Base-by-base conservation (phyloP, 2,113 vertebrate species). In the Mirza zaza region DNA sequence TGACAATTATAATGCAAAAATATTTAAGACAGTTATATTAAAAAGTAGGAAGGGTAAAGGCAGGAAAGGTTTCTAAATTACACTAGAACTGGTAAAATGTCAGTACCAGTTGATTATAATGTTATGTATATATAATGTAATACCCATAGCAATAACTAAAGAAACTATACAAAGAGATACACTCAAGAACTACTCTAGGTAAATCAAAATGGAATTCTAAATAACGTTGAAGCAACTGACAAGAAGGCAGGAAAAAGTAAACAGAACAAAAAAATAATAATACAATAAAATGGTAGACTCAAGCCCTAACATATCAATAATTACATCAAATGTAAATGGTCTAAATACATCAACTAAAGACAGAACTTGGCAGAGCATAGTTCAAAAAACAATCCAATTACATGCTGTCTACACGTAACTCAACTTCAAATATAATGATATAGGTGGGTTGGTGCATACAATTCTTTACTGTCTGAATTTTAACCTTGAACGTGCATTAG, bases 311-410 rank as follows among this genome's bases (percentile, higher is more conserved):
- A 13, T 36, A 67, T 17, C 32, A 87, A 34, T 36, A 61, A 83
- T 80, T 67, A 63, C 34, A 87, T 83, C 92, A 96, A 90, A 42
- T 84, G n/a, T 84, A 83, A 95, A 92, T 65, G 29, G 34, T 59
- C 52, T 90, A 94, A 83, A 93, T 75, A 94, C 0, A 55, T 1
- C 29, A 94, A 92, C 39, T 83, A 39, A 79, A 59, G 39, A 32
- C n/a, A 94, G 48, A 96, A 59, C 95, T 65, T 59, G 39, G 5
- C 17, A 71, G 29, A 92, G 50, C 29, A 3, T 73, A 90, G 55
- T 45, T 77, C 73, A 8, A 10, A 76, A 93, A 85, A 88, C 34
- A 63, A 83, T 3, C 27, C 14, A 75, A 50, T 70, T 90, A 86
- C 18, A 93, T n/a, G 8, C 32, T 23, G 55, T 83, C 63, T 80